Conservation (phyloP, 2,797 vertebrate genomes). For the Alfaro cultratus region DNA sequence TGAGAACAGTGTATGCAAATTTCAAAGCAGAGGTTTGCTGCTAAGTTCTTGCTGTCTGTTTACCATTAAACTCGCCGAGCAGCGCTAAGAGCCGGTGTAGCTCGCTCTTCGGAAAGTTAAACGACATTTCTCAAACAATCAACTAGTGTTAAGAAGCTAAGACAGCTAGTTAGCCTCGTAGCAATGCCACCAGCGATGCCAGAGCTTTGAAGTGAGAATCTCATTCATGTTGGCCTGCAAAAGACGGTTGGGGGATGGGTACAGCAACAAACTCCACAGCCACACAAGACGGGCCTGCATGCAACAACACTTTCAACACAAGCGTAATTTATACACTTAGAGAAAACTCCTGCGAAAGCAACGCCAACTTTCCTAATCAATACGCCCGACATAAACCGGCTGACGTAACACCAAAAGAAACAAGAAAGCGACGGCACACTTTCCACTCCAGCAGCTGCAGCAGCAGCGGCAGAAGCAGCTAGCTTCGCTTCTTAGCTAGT, state of each 20-base stretch:
- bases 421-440: slow-evolving; percentile 76
- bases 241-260: slow-evolving; percentile 80
- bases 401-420: slow-evolving; percentile 50
- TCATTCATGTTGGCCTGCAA: slow-evolving; percentile 83
- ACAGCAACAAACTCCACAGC: slow-evolving; percentile 80
- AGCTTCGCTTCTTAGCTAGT: slow-evolving; percentile 51
- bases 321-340: slow-evolving; percentile 4
- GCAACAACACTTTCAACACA: slow-evolving; percentile 47
- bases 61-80: slow-evolving; percentile 23
- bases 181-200: slow-evolving; percentile 72
- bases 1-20: background rate
- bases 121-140: slow-evolving; percentile 22
- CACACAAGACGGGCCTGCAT: slow-evolving; percentile 79
- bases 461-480: slow-evolving; percentile 38
- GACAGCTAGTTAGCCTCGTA: slow-evolving; percentile 56
- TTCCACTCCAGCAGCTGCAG: slow-evolving; percentile 67
- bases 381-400: slow-evolving; percentile 3
- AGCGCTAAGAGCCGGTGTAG: slow-evolving; percentile 30
- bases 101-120: slow-evolving; percentile 3
- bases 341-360: slow-evolving; percentile 19
- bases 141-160: slow-evolving; percentile 44
- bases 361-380: slow-evolving; percentile 20
- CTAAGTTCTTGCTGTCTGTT: slow-evolving; percentile 34
- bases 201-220: slow-evolving; percentile 82
- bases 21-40: slow-evolving; percentile 38